Percentiles rank a stretch among this genome's conserved stretches.
phyloP scores from a whole-genome alignment of 2,888 invertebrate species.

The Pristionchus arcanus region DNA sequence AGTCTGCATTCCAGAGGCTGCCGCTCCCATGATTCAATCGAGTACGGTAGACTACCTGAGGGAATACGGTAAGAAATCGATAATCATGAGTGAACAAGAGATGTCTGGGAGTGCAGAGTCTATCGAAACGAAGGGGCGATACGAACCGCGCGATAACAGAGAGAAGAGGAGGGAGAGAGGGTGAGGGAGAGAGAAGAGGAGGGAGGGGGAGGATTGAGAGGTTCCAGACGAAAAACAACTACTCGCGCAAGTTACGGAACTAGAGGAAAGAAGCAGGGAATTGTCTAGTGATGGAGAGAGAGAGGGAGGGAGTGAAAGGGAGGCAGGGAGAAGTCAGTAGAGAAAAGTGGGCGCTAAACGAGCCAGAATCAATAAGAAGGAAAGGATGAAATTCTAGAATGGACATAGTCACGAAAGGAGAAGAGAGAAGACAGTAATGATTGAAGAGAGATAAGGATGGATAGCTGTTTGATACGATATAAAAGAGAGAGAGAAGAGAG shows the following conservation, averaged over 20 bases:
- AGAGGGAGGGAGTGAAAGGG: not conserved
- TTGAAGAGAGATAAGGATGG: slow-evolving; percentile 16
- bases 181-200: not conserved
- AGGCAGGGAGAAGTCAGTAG: not conserved
- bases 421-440: slow-evolving; percentile 6
- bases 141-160: slow-evolving; percentile 36
- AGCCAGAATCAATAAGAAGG: slow-evolving; percentile 47
- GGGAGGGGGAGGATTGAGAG: not conserved
- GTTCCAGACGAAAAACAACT: slow-evolving; percentile 33
- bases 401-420: not conserved
- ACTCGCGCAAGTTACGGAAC: slow-evolving; percentile 1
- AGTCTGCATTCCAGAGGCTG: slow-evolving; percentile 72
- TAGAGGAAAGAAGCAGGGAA: slow-evolving; percentile 16
- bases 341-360: slow-evolving; percentile 33
- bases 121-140: not conserved
- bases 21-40: slow-evolving; percentile 68
- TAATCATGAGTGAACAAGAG: not conserved
- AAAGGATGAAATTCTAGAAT: slow-evolving; percentile 48
- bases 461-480: not conserved
- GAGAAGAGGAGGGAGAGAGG: not conserved
- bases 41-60: not conserved
- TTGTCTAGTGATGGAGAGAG: not conserved
- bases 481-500: not conserved
- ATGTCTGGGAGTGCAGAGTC: not conserved
- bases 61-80: not conserved